These are phyloP conservation scores for Pseudochromis fuscus DNA, from an alignment of 2,797 vertebrate genomes.

Conservation along the genomic window DNA sequence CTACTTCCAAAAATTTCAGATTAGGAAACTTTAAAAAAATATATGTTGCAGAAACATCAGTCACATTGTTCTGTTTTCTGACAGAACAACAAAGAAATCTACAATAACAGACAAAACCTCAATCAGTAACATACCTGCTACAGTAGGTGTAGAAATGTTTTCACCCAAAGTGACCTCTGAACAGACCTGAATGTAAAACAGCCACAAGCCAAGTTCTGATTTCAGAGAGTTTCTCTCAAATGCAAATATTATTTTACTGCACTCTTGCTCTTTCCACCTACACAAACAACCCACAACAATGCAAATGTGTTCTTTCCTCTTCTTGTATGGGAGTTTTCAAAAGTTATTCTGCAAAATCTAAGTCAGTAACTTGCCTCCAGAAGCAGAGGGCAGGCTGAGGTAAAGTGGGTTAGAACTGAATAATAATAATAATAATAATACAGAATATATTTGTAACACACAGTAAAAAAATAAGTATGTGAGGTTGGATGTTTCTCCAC, in stretches of 20 bases:
- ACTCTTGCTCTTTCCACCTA: slow-evolving; percentile 14
- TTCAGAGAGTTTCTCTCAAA: slow-evolving; percentile 20
- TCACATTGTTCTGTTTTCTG: neutral
- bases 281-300: slow-evolving; percentile 38
- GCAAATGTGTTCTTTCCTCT: slow-evolving; percentile 22
- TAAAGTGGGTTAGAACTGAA: slow-evolving; percentile 9
- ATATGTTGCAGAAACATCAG: neutral
- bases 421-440: slow-evolving; percentile 10
- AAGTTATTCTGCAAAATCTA: slow-evolving; percentile 43
- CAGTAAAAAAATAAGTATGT: neutral
- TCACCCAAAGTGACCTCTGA: neutral
- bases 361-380: slow-evolving; percentile 31
- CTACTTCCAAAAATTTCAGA: slow-evolving; percentile 10
- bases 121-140: neutral
- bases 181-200: slow-evolving; percentile 1
- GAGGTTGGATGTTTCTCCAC: neutral
- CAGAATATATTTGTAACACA: neutral
- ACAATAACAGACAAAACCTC: neutral
- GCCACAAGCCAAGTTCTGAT: slow-evolving; percentile 15
- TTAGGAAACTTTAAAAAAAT: neutral
- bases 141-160: neutral
- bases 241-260: slow-evolving; percentile 25
- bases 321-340: slow-evolving; percentile 19
- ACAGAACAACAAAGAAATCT: slow-evolving; percentile 7
- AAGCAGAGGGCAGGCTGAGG: slow-evolving; percentile 14